These are phyloP conservation scores for Aurelia aurita complex sp. Pacific DNA, from an alignment of 30 jellyfish, hydroid and myxozoan species.

Conservation along the genomic window DNA sequence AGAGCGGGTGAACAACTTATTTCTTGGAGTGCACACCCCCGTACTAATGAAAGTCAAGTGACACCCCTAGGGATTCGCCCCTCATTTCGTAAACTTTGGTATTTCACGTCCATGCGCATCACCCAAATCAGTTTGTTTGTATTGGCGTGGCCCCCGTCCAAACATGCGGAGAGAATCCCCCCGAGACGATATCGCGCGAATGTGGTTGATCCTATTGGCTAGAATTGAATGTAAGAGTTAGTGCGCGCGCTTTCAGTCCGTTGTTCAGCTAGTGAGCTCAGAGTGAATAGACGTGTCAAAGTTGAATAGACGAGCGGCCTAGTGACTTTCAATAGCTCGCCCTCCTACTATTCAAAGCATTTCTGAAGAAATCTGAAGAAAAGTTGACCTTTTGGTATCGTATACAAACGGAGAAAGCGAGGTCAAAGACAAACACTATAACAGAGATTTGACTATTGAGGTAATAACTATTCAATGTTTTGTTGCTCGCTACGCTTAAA, in stretches of 20 bases:
- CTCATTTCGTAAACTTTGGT: too few species aligned
- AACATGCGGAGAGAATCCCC: conserved; percentile 51
- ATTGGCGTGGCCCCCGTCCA: conserved; percentile 64
- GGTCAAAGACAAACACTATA: conserved; percentile 46
- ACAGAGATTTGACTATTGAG: conserved; percentile 64
- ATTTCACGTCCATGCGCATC: background rate
- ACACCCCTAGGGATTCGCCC: too few species aligned
- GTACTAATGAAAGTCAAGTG: too few species aligned
- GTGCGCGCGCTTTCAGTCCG: conserved; percentile 87
- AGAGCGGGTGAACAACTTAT: too few species aligned
- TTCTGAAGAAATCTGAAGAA: conserved; percentile 79
- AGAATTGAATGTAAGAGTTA: conserved; percentile 77
- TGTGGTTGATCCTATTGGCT: conserved; percentile 51
- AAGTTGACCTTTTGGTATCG: conserved; percentile 88
- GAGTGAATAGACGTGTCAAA: conserved; percentile 72
- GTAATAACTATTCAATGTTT: conserved; percentile 49
- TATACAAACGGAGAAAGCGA: conserved; percentile 74
- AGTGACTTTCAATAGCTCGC: conserved; percentile 72
- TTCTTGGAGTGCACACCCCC: too few species aligned
- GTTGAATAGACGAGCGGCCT: conserved; percentile 78
- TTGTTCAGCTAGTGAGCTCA: conserved; percentile 80
- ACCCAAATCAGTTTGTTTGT: background rate
- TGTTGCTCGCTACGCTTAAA: conserved; percentile 40
- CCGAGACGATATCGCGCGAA: conserved; percentile 56
- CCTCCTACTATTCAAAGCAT: conserved; percentile 76